These are phyloP conservation scores for Vulpes vulpes DNA, from an alignment of 2,113 vertebrate species.

Conservation along the genomic window DNA sequence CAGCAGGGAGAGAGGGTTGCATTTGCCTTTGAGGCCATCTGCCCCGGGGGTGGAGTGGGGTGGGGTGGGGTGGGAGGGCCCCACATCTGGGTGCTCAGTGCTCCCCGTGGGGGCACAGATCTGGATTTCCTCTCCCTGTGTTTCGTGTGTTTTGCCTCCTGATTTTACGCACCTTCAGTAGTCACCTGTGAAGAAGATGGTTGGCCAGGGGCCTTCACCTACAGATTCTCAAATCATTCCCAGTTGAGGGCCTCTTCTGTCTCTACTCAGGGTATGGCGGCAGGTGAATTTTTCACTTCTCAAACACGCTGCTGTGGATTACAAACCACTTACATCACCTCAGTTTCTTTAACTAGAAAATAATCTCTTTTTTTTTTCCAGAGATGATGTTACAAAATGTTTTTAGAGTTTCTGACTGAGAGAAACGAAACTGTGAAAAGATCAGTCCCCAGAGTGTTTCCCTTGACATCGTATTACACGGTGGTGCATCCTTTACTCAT, in stretches of 20 bases:
- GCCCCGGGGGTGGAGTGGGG: not conserved
- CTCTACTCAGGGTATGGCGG: not conserved
- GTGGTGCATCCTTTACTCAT: not conserved
- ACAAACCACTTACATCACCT: not conserved
- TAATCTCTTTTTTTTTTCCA: not conserved
- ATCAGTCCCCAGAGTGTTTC: constrained; percentile 7
- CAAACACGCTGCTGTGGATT: not conserved
- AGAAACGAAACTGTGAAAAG: not conserved
- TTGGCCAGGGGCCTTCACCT: not conserved
- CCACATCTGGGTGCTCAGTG: not conserved
- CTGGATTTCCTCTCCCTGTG: not conserved
- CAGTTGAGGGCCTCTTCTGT: not conserved
- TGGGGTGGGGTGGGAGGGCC: not conserved
- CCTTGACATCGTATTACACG: not conserved
- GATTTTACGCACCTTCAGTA: not conserved
- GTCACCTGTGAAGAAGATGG: not conserved
- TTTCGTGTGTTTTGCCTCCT: not conserved
- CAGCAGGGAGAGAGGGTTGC: too few species aligned
- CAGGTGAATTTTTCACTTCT: constrained; percentile 3
- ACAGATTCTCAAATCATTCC: not conserved
- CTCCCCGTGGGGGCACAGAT: not conserved
- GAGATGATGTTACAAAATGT: not conserved
- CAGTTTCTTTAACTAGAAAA: not conserved
- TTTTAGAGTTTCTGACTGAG: constrained; percentile 38
- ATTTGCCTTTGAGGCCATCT: not conserved